Base-by-base conservation (phyloP, 2,113 vertebrate genomes). In the Chloropsis hardwickii region DNA sequence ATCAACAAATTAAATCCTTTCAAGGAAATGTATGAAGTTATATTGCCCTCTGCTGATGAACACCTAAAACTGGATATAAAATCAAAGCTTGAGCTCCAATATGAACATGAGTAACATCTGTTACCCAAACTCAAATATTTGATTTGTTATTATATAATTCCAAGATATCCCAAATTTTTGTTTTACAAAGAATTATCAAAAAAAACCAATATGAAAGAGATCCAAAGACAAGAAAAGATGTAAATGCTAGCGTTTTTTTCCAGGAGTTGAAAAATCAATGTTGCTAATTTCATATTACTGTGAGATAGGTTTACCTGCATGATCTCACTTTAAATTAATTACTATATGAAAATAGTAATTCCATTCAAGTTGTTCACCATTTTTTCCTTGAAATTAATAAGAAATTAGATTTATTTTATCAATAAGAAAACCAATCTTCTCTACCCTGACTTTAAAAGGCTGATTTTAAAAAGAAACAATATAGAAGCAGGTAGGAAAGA, bases 41-140 rank as follows among this genome's bases (percentile, higher is more conserved):
- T 51, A 97, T 79, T 97, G 97, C 97, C 97, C 97, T 98, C 97
- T 98, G 73, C 96, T 98, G 98, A 95, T 78, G 14, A 97, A 90
- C 35, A 64, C 47, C 33, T 94, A 56, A 92, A 94, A 97, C 4
- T 74, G 48, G 40, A 64, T 53, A 84, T 45, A 86, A 95, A 90
- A 89, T 15, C 44, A 86, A 33, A 66, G 47, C n/a, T 67, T 10
- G 6, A 7, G 7, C 39, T 79, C 66, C 57, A 82, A 24, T 5
- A 79, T 15, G 10, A 39, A 24, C n/a, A 21, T 60, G 78, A 96
- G 50, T 47, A 86, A 83, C 1, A 2, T 57, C 53, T 13, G 60
- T 25, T 72, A 64, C 35, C 15, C 3, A 72, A 91, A 95, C n/a
- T 56, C 61, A 90, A 88, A 13, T 78, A 82, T 39, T 88, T 86